Percentiles rank a stretch among this genome's conserved stretches.
These are phyloP conservation scores for Eospalax fontanierii DNA, from an alignment of 2,797 vertebrate genomes.

Conservation along the genomic window DNA sequence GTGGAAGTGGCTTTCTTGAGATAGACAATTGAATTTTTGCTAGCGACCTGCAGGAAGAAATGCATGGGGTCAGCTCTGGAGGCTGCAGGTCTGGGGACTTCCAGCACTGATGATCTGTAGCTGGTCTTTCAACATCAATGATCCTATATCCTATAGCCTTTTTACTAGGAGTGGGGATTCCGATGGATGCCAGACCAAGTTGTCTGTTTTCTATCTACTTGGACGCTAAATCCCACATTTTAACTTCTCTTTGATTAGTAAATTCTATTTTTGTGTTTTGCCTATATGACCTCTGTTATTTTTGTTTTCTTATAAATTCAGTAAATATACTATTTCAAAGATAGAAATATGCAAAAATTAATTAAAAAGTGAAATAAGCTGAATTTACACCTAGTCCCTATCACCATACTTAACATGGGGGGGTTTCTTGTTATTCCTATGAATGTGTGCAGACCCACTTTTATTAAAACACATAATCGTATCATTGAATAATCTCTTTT, in stretches of 20 bases:
- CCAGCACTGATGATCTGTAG: neutral
- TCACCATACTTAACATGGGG: neutral
- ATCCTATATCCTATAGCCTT: neutral
- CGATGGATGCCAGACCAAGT: neutral
- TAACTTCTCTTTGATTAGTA: neutral
- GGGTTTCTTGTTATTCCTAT: neutral
- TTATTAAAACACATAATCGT: neutral
- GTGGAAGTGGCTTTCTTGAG: neutral
- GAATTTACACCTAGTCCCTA: rapidly evolving
- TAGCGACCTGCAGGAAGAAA: rapidly evolving
- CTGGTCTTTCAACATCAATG: neutral
- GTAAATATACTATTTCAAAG: neutral
- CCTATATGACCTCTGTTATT: neutral
- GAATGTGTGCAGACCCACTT: neutral
- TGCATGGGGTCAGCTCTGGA: no score
- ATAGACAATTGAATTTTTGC: neutral
- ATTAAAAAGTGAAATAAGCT: neutral
- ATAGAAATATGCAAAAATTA: neutral
- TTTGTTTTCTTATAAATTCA: neutral
- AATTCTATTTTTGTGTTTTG: neutral
- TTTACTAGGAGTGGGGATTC: neutral
- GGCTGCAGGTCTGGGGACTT: neutral
- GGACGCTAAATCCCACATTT: neutral
- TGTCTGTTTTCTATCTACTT: neutral
- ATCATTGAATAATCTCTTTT: neutral